Evolutionary conservation across 2,797 vertebrate species (phyloP).

Genomic region (Octomys mimax): DNA sequence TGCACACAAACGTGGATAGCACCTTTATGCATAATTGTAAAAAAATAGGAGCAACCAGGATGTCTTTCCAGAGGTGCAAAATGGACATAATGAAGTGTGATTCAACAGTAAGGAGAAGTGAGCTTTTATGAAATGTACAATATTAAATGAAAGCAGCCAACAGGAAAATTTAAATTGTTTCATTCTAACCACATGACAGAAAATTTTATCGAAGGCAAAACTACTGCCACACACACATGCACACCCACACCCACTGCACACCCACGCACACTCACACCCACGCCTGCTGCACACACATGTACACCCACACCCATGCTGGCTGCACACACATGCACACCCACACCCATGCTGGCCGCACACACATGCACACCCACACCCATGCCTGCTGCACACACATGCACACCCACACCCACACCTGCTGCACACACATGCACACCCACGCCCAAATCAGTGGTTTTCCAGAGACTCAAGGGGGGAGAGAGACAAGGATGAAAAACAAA

Average conservation of each 20-base stretch:
- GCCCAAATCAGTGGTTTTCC: neutral
- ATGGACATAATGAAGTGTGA: neutral
- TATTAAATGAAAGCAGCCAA: conserved; percentile 31
- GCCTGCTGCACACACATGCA: too few relatives aligned
- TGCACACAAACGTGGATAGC: conserved; percentile 38
- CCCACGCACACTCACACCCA: too few relatives aligned
- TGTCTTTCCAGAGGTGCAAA: conserved; percentile 1
- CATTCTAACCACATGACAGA: conserved; percentile 28
- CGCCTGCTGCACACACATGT: too few relatives aligned
- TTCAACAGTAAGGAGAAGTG: conserved; percentile 47
- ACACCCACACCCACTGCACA: too few relatives aligned
- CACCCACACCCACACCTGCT: too few relatives aligned
- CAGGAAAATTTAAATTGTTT: neutral
- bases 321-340: too few relatives aligned
- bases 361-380: too few relatives aligned
- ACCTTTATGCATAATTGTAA: conserved; percentile 61
- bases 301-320: too few relatives aligned
- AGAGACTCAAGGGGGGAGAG: neutral
- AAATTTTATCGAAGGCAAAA: conserved; percentile 41
- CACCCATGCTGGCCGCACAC: too few relatives aligned
- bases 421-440: too few relatives aligned
- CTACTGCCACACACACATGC: neutral
- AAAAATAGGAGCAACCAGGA: conserved; percentile 58
- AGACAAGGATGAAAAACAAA: neutral
- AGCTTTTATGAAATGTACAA: neutral